Base-by-base conservation (phyloP, 1,140 invertebrate species). In the Brachionus asplanchnoidis region DNA sequence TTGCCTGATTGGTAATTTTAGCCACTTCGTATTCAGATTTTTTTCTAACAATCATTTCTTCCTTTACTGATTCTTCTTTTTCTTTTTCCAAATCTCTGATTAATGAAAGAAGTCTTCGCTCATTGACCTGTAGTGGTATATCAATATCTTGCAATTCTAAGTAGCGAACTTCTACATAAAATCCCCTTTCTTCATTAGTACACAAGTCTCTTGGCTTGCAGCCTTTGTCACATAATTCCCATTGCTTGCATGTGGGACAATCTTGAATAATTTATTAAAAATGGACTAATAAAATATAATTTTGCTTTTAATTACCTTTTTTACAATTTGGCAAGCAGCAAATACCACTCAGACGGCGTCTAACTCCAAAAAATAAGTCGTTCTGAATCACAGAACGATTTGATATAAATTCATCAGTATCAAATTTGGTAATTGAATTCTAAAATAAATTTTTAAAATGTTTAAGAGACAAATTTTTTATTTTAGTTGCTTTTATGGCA, bases 151-250 rank as follows among this genome's bases (percentile, higher is more conserved):
- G 86, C 32, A 89, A 68, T 75, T 88, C 87, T 77, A 88, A 87
- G 75, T 87, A 88, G 36, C 86, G 86, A 11, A 89, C 88, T 84
- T 88, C 86, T 1, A 86, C 87, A 85, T 86, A 88, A n/a, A 88
- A 79, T 0, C 88, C 88, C 28, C 87, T 87, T 14, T 88, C 86
- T 17, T 85, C 85, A 14, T 84, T 80, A 7, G 80, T 53, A 77
- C 88, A 89, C 2, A 28, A 56, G 0, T 17, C 12, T 8, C 70
- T 60, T 7, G 82, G 83, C 78, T 85, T 88, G 65, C 88, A 88
- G 6, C 85, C 86, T 23, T 32, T 20, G 9, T 86, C 80, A 83
- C 88, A 88, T 0, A 86, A 85, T 87, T 46, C 11, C 68, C 28
- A 84, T 42, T 53, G 56, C 53, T 50, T 28, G n/a, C 66, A 82